A percentile compares a stretch with the other conserved stretches of the same genome.
These are phyloP conservation scores for Conopomorpha cramerella DNA, from an alignment of 1,140 invertebrate genomes.

Conservation along the genomic window DNA sequence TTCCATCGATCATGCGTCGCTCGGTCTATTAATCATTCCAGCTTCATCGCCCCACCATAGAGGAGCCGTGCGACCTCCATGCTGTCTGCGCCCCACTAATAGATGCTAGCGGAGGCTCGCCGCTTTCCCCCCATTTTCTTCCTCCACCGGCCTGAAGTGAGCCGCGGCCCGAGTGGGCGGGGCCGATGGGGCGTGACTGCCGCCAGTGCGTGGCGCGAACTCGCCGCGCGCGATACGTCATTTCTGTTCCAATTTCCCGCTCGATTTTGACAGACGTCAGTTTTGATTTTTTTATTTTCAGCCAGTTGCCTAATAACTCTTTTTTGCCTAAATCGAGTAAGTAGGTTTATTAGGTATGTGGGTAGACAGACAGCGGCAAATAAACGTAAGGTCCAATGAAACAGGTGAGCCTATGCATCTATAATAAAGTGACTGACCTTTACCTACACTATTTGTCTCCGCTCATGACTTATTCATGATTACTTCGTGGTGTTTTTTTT, in stretches of 20 bases:
- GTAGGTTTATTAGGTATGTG: too few species aligned
- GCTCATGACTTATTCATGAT: constrained; percentile 48
- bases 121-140: constrained; percentile 34
- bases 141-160: constrained; percentile 34
- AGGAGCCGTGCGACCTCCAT: constrained; percentile 9
- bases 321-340: too few species aligned
- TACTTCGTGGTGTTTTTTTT: constrained; percentile 21
- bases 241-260: constrained; percentile 12
- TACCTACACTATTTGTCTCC: constrained; percentile 40
- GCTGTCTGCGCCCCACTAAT: constrained; percentile 19
- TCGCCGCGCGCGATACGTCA: constrained; percentile 14
- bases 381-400: constrained; percentile 31
- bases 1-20: too few species aligned
- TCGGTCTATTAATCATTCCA: too few species aligned
- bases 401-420: constrained; percentile 26
- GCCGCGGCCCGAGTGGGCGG: constrained; percentile 32
- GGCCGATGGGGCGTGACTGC: constrained; percentile 23
- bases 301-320: too few species aligned
- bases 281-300: too few species aligned
- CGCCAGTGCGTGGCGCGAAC: constrained; percentile 10
- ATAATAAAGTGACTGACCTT: constrained; percentile 43
- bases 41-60: too few species aligned
- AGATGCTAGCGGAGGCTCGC: too few species aligned
- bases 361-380: too few species aligned
- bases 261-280: too few species aligned